Conservation (phyloP, 2,113 vertebrate genomes). For the Pardalotus punctatus region DNA sequence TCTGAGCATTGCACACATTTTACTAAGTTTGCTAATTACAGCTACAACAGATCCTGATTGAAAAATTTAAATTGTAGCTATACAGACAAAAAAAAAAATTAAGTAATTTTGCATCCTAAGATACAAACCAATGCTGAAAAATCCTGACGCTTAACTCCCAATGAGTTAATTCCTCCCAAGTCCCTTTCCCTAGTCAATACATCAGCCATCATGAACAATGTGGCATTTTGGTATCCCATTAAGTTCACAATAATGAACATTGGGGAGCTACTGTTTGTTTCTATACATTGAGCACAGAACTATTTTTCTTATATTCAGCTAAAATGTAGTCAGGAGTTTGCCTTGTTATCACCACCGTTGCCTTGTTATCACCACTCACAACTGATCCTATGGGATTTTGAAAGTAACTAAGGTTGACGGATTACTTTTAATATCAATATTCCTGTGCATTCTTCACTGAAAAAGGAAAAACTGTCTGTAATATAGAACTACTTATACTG, state of each 20-base stretch:
- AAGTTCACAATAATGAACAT: neutral
- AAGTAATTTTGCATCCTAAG: neutral
- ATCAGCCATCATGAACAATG: neutral
- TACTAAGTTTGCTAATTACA: neutral
- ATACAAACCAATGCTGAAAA: neutral
- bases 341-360: neutral
- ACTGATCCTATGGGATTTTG: neutral
- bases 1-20: neutral
- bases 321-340: neutral
- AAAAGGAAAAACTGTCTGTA: neutral
- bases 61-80: neutral
- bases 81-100: neutral
- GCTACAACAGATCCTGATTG: neutral
- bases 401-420: neutral
- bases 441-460: neutral
- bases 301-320: neutral
- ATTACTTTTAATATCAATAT: neutral
- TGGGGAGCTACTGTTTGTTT: neutral
- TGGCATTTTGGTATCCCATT: neutral
- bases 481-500: neutral
- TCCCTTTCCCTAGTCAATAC: neutral
- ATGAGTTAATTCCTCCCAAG: neutral
- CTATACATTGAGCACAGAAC: rapidly evolving
- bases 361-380: neutral
- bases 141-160: neutral